Evolutionary conservation across 2,797 vertebrate species (phyloP).

Genomic region (Jordanella pulchra): DNA sequence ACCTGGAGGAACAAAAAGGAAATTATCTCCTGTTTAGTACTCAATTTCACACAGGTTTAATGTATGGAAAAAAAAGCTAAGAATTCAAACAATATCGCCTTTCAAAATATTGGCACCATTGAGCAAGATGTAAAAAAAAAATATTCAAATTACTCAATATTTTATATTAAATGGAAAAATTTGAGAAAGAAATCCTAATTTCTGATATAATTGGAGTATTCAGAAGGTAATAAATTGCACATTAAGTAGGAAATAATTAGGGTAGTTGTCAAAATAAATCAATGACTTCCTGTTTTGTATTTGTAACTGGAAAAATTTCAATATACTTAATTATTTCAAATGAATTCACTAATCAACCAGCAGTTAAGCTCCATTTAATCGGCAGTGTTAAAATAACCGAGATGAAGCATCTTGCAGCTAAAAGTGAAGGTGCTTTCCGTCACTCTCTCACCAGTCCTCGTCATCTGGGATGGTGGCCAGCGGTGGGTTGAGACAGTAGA

Average conservation of each 20-base stretch:
- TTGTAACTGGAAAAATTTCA: neutral
- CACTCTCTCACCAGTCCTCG: conserved; percentile 92
- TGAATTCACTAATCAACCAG: conserved; percentile 32
- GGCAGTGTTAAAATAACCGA: conserved; percentile 17
- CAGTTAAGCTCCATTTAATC: conserved; percentile 34
- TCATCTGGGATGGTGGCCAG: conserved; percentile 95
- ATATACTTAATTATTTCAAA: too few species aligned
- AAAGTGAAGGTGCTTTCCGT: conserved; percentile 6
- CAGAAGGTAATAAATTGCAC: too few species aligned
- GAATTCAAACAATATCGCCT: too few species aligned
- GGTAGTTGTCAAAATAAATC: too few species aligned
- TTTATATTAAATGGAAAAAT: too few species aligned
- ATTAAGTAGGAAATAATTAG: too few species aligned
- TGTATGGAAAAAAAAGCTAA: neutral
- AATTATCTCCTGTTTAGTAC: neutral
- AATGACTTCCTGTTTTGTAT: neutral
- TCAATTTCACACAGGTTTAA: neutral
- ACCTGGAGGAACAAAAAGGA: conserved; percentile 78
- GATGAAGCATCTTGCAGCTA: conserved; percentile 21
- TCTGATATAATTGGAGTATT: too few species aligned
- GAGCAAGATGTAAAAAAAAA: too few species aligned
- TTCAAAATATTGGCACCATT: too few species aligned
- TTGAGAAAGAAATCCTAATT: too few species aligned
- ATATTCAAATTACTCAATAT: too few species aligned
- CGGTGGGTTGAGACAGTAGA: conserved; percentile 98